phyloP scores from a whole-genome alignment of 64 coral and sea anemone genomes.

The Montipora cactus region DNA sequence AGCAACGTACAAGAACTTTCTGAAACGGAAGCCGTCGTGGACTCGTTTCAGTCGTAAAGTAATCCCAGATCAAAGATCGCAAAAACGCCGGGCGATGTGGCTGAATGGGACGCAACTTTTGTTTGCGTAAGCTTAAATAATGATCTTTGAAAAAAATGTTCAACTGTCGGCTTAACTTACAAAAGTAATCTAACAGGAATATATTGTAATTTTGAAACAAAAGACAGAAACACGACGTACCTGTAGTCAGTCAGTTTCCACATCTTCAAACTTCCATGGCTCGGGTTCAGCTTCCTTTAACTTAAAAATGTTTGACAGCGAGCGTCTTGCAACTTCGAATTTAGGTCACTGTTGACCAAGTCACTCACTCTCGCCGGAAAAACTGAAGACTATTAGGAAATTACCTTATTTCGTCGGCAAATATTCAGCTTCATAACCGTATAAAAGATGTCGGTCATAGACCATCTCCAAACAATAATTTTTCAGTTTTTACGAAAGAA shows the following conservation, averaged over 20 bases:
- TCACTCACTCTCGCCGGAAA: constrained; percentile 41
- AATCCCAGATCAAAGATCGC: background rate
- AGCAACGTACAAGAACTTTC: background rate
- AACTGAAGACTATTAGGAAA: constrained; percentile 10
- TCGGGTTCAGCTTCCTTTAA: background rate
- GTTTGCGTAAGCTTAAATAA: constrained; percentile 6
- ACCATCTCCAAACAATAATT: background rate
- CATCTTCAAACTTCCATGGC: background rate
- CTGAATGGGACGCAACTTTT: background rate
- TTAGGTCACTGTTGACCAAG: constrained; percentile 3
- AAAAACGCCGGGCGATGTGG: background rate
- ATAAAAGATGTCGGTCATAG: background rate
- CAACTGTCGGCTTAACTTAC: background rate
- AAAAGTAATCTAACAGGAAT: background rate
- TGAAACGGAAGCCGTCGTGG: background rate
- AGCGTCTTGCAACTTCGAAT: background rate
- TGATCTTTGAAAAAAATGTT: constrained; percentile 20
- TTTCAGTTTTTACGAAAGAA: background rate
- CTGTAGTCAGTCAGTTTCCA: background rate
- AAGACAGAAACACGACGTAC: background rate
- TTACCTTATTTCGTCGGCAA: background rate
- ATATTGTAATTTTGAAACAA: background rate
- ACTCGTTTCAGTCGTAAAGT: too few species aligned
- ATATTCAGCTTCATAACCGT: background rate
- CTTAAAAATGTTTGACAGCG: background rate